Conservation (phyloP, 1,140 invertebrate species). For the Sitobion miscanthi region DNA sequence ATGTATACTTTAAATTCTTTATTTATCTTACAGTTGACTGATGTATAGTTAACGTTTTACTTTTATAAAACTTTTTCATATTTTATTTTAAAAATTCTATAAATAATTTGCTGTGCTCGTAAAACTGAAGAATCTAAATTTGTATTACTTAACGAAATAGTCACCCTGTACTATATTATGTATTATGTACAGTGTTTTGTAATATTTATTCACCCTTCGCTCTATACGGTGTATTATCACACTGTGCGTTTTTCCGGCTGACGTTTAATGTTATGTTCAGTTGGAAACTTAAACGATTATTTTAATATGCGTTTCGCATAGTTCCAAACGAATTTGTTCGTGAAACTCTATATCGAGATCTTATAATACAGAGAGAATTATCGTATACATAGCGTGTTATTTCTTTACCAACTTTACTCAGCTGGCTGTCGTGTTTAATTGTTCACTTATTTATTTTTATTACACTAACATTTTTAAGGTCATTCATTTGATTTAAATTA, state of each 20-base stretch:
- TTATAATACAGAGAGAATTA: slow-evolving; percentile 10
- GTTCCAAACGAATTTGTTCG: neutral
- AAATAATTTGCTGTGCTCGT: neutral
- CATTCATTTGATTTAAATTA: neutral
- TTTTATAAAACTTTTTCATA: neutral
- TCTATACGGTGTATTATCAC: neutral
- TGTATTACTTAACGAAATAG: neutral
- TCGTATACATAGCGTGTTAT: neutral
- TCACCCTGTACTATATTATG: neutral
- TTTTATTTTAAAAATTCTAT: neutral
- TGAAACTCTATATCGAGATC: neutral
- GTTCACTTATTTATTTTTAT: slow-evolving; percentile 2
- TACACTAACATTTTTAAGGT: neutral
- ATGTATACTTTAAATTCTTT: neutral
- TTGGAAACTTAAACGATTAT: slow-evolving; percentile 35
- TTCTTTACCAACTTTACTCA: slow-evolving; percentile 20
- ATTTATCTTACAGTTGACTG: neutral
- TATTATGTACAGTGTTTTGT: neutral
- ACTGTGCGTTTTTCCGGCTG: neutral
- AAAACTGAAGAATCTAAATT: neutral
- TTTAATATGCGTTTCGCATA: slow-evolving; percentile 16
- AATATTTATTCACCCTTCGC: slow-evolving; percentile 16
- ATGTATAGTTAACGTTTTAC: neutral
- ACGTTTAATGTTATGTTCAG: neutral
- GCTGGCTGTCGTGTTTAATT: neutral